Base-by-base conservation (phyloP, 2,888 invertebrate species). In the Limnephilus auricula region DNA sequence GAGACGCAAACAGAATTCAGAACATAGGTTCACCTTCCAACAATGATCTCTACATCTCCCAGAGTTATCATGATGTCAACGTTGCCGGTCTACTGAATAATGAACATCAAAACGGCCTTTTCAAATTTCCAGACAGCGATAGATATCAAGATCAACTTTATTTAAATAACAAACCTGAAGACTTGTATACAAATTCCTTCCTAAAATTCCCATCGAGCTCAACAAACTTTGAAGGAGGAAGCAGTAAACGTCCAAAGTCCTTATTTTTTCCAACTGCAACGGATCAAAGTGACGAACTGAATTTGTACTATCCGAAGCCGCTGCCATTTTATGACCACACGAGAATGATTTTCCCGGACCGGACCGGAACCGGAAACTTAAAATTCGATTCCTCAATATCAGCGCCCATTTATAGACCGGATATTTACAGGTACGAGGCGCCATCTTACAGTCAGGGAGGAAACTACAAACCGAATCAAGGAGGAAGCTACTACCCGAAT, bases 291-390 rank as follows among this genome's bases (percentile, higher is more conserved):
- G 87, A 91, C 78, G 91, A 92, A 80, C 86, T 91, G 78, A 31
- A 91, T 32, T 45, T 91, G 79, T 91, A 91, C 89, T 92, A 80
- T 82, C 93, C 93, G 40, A 92, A 80, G 31, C 93, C 93, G 18
- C 89, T 93, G 30, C 92, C 92, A 9, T 93, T 89, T 90, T 93
- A 93, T 86, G 93, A 93, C 85, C 92, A 93, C 84, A 93, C 94
- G 12, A 93, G 94, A 90, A 94, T 95, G 93, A 95, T 96, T 86
- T 96, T 96, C 93, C 96, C 96, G 5, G 96, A 95, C 93, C 95
- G 96, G 92, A 96, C 95, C 65, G 96, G 96, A 88, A 96, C 96
- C 4, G 96, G 96, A 79, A 95, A 96, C 93, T 94, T 96, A 82
- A 94, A 95, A 93, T 94, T 96, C 92, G 95, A 96, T 94, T 94